Base-by-base conservation (phyloP, 2,797 vertebrate genomes). In the Liparis tanakae region DNA sequence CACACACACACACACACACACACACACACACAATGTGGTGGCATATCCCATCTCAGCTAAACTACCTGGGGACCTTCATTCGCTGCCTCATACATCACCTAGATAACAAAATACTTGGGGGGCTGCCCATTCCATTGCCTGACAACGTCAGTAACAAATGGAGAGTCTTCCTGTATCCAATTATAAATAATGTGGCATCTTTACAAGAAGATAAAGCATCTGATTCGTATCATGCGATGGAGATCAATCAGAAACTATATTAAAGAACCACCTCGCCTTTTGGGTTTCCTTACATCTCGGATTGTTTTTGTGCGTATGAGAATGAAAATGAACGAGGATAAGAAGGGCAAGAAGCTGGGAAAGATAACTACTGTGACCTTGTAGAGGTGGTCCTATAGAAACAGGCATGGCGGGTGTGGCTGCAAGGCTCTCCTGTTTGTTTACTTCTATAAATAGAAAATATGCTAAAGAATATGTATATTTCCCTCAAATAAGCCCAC, bases 131-230 rank as follows among this genome's bases (percentile, higher is more conserved):
- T 76, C 55, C 53, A 39, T 50, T 69, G 59, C 67, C 75, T 83
- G 69, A 86, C 81, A 84, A 74, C 67, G 70, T 88, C 80, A 85
- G 58, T 80, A 86, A 88, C 74, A 84, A 84, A 85, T 74, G 60
- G 50, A 69, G 71, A 41, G 57, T 73, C 71, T 74, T 82, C 74
- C 67, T 83, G 63, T 84, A 53, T 75, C 53, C 76, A 88, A 82
- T 85, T 86, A 74, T 80, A 83, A 87, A 82, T 76, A 78, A 80
- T 67, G 74, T 67, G 63, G 37, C 67, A 76, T 74, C 72, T 84
- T 85, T 70, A 82, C 74, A 79, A 53, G 74, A 77, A 75, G 73
- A 87, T 77, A 66, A 70, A 86, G 73, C 55, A 65, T 77, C 67
- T 34, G 63, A 86, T 80, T 65, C 70, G 60, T 70, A 72, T 82